These are phyloP conservation scores for Geophilus truncorum DNA, from an alignment of 2,888 invertebrate genomes.

Conservation along the genomic window DNA sequence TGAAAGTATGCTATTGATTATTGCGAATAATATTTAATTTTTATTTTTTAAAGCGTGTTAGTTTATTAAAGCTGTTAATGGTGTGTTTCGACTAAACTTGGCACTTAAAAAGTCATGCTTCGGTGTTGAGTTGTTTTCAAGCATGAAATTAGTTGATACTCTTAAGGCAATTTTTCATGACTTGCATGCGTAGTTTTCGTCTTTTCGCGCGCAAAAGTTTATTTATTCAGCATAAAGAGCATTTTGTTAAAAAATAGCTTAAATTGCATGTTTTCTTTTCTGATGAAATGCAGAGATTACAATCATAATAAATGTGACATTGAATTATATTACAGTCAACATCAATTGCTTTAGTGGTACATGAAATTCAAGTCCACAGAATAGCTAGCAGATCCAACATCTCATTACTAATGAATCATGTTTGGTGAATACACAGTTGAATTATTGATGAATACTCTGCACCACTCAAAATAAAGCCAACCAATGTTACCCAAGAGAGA, in stretches of 20 bases:
- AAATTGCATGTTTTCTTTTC: background rate
- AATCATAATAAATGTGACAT: background rate
- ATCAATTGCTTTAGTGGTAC: constrained; percentile 1
- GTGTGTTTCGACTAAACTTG: background rate
- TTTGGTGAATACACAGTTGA: constrained; percentile 2
- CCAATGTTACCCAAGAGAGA: background rate
- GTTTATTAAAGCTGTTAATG: background rate
- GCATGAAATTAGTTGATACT: constrained; percentile 12
- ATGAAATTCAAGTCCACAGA: background rate
- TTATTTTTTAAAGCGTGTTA: background rate
- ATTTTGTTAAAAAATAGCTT: background rate
- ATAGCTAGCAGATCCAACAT: background rate
- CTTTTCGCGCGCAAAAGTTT: no score
- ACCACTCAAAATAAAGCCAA: constrained; percentile 9
- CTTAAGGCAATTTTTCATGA: background rate
- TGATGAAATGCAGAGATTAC: background rate
- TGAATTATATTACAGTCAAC: background rate
- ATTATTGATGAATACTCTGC: constrained; percentile 13
- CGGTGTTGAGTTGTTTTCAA: background rate
- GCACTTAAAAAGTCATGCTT: background rate
- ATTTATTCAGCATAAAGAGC: background rate
- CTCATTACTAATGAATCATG: constrained; percentile 13
- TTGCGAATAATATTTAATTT: no score
- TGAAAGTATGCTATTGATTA: no score
- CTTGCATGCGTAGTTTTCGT: background rate